Evolutionary conservation across 1,140 invertebrate genomes (phyloP).

Genomic region (Spodoptera litura): DNA sequence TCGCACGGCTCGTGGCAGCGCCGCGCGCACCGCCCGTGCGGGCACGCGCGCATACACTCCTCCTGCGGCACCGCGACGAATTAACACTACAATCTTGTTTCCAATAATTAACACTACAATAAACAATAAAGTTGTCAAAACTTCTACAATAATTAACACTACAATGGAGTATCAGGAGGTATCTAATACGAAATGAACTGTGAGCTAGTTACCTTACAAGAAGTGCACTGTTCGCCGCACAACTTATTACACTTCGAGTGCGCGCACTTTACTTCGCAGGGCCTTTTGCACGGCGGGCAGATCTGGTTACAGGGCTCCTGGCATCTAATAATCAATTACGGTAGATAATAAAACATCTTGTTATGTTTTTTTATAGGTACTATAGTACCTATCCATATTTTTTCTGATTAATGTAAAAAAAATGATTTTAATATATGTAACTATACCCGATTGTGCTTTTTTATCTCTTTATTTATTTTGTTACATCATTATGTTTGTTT

Average conservation of each 20-base stretch:
- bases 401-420: no score
- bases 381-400: no score
- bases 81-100: neutral
- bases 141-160: no score
- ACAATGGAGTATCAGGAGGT: no score
- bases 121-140: no score
- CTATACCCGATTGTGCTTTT: no score
- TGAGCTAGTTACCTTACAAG: slow-evolving; percentile 84
- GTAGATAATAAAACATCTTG: no score
- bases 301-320: slow-evolving; percentile 86
- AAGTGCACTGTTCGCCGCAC: slow-evolving; percentile 88
- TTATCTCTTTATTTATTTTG: no score
- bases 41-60: slow-evolving; percentile 81
- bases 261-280: slow-evolving; percentile 87
- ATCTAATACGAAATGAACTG: slow-evolving; percentile 42
- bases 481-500: no score
- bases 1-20: slow-evolving; percentile 86
- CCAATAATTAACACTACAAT: no score
- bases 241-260: slow-evolving; percentile 86
- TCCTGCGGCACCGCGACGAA: slow-evolving; percentile 63
- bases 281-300: slow-evolving; percentile 88
- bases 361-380: no score
- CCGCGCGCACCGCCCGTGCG: slow-evolving; percentile 87
- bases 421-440: no score
- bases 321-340: slow-evolving; percentile 82